Evolutionary conservation across 2,888 invertebrate species (phyloP).

Genomic region (Thera obeliscata): DNA sequence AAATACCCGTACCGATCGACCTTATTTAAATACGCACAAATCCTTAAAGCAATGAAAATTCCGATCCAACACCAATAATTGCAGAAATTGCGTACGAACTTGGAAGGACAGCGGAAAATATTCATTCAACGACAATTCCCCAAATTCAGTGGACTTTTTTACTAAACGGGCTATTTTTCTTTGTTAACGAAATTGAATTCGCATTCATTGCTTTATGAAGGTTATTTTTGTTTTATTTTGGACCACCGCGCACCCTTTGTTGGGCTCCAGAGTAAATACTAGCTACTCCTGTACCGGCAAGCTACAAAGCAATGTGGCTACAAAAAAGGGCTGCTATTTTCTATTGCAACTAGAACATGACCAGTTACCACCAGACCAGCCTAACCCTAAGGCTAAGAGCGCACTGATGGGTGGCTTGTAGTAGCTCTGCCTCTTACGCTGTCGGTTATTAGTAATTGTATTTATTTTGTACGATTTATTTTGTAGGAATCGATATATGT

Average conservation of each 20-base stretch:
- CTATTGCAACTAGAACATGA: too few relatives aligned
- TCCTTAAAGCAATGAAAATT: conserved; percentile 29
- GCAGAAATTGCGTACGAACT: conserved; percentile 30
- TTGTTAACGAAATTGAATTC: conserved; percentile 74
- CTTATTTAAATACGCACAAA: conserved; percentile 7
- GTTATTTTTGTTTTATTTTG: conserved; percentile 61
- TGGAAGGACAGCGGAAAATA: conserved; percentile 32
- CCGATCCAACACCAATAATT: conserved; percentile 30
- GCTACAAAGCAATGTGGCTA: too few relatives aligned
- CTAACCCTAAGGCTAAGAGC: too few relatives aligned
- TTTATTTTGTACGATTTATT: too few relatives aligned
- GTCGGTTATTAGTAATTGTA: too few relatives aligned
- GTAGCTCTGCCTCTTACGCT: too few relatives aligned
- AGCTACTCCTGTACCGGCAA: not conserved
- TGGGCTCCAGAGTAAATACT: conserved; percentile 9
- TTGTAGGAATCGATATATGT: not conserved
- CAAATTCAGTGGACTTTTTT: conserved; percentile 43
- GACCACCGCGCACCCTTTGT: conserved; percentile 37
- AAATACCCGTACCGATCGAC: not conserved
- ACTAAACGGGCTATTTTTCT: conserved; percentile 59
- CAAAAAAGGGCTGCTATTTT: too few relatives aligned
- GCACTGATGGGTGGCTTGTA: too few relatives aligned
- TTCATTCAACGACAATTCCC: conserved; percentile 38
- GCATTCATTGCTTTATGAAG: conserved; percentile 68
- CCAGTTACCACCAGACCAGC: too few relatives aligned